Evolutionary conservation across 2,888 invertebrate genomes (phyloP), one percentile per base, ranked within the genome.

Genomic region (Ophion ellenae): DNA sequence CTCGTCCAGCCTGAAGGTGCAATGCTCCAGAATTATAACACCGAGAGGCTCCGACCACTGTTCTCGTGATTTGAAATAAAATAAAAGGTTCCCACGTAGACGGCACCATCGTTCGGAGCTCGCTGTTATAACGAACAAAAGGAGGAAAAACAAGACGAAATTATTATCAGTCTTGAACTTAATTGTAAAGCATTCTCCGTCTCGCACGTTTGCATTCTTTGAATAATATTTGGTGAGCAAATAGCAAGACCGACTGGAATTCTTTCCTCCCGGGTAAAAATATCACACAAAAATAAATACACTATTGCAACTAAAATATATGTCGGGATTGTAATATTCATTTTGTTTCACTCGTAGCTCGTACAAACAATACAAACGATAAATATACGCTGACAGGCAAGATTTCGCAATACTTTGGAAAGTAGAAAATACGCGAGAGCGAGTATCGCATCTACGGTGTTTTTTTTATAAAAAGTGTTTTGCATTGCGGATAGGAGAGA

Each of bases 31-130:
- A 75, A 99, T 97, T 89, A 99, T 96, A 1, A 99, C 96, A 53
- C 98, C 99, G 86, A 97, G 95, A 0, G 98, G 98, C 90, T 98
- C 97, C 36, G 98, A 97, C 96, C 97, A 97, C 90, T 97, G 97
- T 94, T 98, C 98, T 89, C 97, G 96, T 70, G 97, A 97, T 94
- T 98, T 98, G 93, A 98, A 97, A 94, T 98, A 99, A 95, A 99
- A 99, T 84, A 99, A 95, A 20, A 99, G 95, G 94, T 99, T 99
- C 84, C 99, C 99, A 90, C 98, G 96, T 61, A 99, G 95, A 87
- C 98, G 96, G 94, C 98, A 99, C 97, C 98, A 98, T 92, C 97
- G 95, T 93, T 97, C 97, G 90, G 96, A 95, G 93, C 96, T 97
- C 89, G 97, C 97, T 97, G 94, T 74, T 67, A 53, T 24, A 10